Conservation (phyloP, 2,888 invertebrate species). For the Meganola albula region DNA sequence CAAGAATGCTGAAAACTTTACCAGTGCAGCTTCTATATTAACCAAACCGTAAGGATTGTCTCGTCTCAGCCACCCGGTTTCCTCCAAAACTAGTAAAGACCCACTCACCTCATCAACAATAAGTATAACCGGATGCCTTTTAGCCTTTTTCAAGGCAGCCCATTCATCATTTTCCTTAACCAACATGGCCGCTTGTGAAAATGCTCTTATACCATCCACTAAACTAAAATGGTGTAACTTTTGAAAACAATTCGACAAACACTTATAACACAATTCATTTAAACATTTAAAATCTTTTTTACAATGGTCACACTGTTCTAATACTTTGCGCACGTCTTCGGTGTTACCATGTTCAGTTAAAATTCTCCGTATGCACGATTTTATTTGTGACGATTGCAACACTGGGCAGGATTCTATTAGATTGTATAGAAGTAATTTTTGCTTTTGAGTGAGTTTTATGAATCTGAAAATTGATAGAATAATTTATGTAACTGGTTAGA, state of each 20-base stretch:
- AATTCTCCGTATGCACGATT: conserved; percentile 55
- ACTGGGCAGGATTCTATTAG: conserved; percentile 49
- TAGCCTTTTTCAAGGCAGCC: conserved; percentile 55
- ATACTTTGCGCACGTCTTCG: conserved; percentile 37
- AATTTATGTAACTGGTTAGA: not conserved
- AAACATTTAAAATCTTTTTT: conserved; percentile 42
- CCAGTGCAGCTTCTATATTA: too few species aligned
- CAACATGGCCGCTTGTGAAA: conserved; percentile 50
- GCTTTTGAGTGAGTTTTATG: conserved; percentile 51
- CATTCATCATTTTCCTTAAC: conserved; percentile 58
- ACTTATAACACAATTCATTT: conserved; percentile 55
- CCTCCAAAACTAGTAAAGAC: too few species aligned
- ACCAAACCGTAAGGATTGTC: too few species aligned
- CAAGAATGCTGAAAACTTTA: too few species aligned
- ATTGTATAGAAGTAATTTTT: conserved; percentile 59
- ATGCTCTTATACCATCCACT: conserved; percentile 60
- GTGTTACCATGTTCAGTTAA: conserved; percentile 56
- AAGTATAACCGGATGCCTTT: conserved; percentile 79
- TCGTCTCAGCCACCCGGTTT: too few species aligned
- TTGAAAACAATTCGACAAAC: conserved; percentile 54
- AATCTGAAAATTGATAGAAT: conserved; percentile 43
- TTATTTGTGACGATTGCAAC: conserved; percentile 52
- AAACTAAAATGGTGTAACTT: conserved; percentile 50
- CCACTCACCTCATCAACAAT: conserved; percentile 81
- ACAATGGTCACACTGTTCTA: conserved; percentile 42